These are phyloP conservation scores for Cylloceria caligata DNA, from an alignment of 2,888 invertebrate genomes.

Conservation along the genomic window DNA sequence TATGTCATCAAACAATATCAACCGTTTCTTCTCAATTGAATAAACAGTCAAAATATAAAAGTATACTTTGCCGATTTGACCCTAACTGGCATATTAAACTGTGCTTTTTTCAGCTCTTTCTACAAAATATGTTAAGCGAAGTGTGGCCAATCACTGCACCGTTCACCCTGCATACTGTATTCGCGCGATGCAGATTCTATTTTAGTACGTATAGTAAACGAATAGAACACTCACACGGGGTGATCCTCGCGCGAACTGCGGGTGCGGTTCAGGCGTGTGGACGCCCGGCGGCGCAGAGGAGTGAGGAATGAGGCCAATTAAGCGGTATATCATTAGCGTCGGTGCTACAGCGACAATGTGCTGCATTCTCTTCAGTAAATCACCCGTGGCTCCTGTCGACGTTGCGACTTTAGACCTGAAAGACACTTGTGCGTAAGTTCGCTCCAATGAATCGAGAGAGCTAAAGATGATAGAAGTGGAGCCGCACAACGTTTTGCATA, in stretches of 20 bases:
- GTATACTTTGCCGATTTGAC: not conserved
- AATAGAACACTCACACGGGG: slow-evolving; percentile 13
- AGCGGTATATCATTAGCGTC: slow-evolving; percentile 82
- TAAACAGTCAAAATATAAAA: not conserved
- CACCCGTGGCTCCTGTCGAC: slow-evolving; percentile 74
- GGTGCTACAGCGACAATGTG: slow-evolving; percentile 79
- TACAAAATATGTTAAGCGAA: not conserved
- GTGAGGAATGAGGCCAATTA: slow-evolving; percentile 83
- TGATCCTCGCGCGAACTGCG: slow-evolving; percentile 40
- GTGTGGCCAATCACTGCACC: slow-evolving; percentile 11
- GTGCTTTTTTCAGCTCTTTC: not conserved
- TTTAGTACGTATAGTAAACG: slow-evolving; percentile 38
- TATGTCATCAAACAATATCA: not conserved
- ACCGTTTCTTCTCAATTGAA: not conserved
- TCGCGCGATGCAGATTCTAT: slow-evolving; percentile 50
- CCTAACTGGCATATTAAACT: not conserved
- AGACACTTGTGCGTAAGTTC: slow-evolving; percentile 46
- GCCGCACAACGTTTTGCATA: slow-evolving; percentile 12
- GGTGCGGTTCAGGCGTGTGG: slow-evolving; percentile 61
- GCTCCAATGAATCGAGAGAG: slow-evolving; percentile 28
- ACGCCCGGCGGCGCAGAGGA: slow-evolving; percentile 61
- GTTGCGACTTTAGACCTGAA: slow-evolving; percentile 51
- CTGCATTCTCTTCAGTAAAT: slow-evolving; percentile 78
- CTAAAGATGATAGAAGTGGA: slow-evolving; percentile 16
- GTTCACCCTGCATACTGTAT: not conserved